Evolutionary conservation across 2,797 vertebrate species (phyloP).

Genomic region (Periparus ater): DNA sequence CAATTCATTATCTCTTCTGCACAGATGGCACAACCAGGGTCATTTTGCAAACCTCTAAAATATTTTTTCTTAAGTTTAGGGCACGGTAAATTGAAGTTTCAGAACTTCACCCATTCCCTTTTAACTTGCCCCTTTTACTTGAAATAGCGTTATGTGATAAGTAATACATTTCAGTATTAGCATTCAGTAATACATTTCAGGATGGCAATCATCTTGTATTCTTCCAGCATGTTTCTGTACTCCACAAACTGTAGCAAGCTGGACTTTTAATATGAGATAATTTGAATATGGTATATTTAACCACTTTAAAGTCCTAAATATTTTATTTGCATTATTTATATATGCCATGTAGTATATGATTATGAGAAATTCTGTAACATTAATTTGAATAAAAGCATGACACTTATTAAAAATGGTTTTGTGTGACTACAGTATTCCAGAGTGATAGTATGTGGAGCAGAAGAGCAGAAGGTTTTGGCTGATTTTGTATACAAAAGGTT

Average conservation of each 20-base stretch:
- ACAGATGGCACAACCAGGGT: neutral
- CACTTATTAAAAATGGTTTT: neutral
- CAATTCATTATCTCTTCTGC: slow-evolving; percentile 40
- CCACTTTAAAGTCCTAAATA: neutral
- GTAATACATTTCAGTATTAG: neutral
- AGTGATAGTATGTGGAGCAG: neutral
- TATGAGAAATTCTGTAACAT: neutral
- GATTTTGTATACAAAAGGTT: neutral
- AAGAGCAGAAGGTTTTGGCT: neutral
- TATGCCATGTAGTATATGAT: neutral
- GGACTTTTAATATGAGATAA: neutral
- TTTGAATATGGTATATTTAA: neutral
- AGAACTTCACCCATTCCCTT: slow-evolving; percentile 30
- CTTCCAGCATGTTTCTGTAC: neutral
- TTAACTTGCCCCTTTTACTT: neutral
- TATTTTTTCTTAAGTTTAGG: neutral
- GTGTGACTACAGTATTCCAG: neutral
- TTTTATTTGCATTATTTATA: neutral
- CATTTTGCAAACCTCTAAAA: slow-evolving; percentile 9
- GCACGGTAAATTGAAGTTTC: slow-evolving; percentile 8
- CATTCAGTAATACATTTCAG: neutral
- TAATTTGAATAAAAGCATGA: neutral
- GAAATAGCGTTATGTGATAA: neutral
- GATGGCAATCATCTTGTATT: neutral
- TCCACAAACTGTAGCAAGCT: neutral